Conservation (phyloP, 2,797 vertebrate genomes). For the Emydoidea blandingii region DNA sequence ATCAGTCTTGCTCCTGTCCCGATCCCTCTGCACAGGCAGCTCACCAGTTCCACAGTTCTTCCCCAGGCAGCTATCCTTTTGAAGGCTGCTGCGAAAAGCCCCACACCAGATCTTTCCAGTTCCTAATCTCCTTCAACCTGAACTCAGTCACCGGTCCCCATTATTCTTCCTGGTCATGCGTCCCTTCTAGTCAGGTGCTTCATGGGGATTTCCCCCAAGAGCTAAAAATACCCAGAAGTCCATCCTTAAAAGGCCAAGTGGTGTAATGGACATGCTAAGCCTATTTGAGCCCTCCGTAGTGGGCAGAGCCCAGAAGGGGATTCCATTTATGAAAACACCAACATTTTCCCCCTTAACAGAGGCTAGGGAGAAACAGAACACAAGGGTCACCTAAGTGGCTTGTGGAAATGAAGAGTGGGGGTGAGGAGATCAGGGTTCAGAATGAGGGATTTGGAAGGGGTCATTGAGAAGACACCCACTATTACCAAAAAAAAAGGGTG, state of each 20-base stretch:
- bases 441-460: background rate
- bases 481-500: background rate
- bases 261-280: background rate
- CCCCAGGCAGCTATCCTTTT: background rate
- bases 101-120: background rate
- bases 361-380: background rate
- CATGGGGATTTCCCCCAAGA: background rate
- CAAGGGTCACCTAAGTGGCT: background rate
- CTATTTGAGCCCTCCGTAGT: background rate
- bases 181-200: background rate
- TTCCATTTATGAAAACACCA: too few species aligned
- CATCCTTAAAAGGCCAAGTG: background rate
- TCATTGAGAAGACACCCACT: background rate
- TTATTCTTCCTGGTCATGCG: background rate
- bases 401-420: background rate
- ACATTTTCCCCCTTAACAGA: too few species aligned
- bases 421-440: background rate
- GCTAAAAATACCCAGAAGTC: background rate
- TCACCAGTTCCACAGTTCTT: background rate
- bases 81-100: background rate
- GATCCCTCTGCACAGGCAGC: background rate
- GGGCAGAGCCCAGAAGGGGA: too few species aligned
- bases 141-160: background rate
- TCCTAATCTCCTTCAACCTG: background rate
- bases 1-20: accelerated